Percentiles rank a stretch among this genome's conserved stretches.
Evolutionary conservation across 2,113 vertebrate genomes (phyloP).

Genomic region (Clarias macrocephalus): DNA sequence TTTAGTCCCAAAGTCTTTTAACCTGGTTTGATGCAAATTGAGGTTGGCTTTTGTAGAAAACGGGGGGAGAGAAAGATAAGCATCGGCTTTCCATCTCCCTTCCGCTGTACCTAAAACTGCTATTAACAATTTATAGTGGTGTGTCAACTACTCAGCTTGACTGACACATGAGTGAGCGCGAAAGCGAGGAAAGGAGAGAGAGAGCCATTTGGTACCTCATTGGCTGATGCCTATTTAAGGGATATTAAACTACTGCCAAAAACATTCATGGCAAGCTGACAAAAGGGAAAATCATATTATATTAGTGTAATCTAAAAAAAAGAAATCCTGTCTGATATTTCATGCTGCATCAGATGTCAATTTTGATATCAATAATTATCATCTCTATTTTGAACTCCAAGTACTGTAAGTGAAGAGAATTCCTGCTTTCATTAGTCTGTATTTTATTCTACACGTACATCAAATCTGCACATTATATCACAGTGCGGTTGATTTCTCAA

Average conservation of each 20-base stretch:
- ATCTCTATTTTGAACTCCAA: neutral
- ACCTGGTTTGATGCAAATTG: slow-evolving; percentile 98
- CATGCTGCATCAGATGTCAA: slow-evolving; percentile 60
- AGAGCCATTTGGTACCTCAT: slow-evolving; percentile 37
- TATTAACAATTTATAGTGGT: slow-evolving; percentile 86
- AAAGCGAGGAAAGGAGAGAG: slow-evolving; percentile 26
- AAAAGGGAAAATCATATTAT: slow-evolving; percentile 61
- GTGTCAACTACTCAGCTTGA: slow-evolving; percentile 81
- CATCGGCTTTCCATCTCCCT: slow-evolving; percentile 77
- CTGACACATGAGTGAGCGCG: slow-evolving; percentile 77
- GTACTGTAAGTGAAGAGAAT: neutral
- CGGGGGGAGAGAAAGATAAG: slow-evolving; percentile 65
- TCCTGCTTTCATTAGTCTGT: too few relatives aligned
- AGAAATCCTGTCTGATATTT: slow-evolving; percentile 3
- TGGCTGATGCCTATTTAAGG: slow-evolving; percentile 47
- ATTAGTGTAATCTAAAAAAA: slow-evolving; percentile 64
- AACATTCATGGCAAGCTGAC: slow-evolving; percentile 52
- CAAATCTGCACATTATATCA: neutral
- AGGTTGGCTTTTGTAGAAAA: slow-evolving; percentile 87
- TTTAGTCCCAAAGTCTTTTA: slow-evolving; percentile 98
- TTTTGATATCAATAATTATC: slow-evolving; percentile 64
- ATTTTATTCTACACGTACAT: neutral
- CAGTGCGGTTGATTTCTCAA: neutral
- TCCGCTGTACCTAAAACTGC: slow-evolving; percentile 79
- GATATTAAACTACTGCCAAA: slow-evolving; percentile 55